Percentiles rank a stretch among this genome's conserved stretches.
phyloP scores from a whole-genome alignment of 2,797 vertebrate genomes.

The Pterois miles region DNA sequence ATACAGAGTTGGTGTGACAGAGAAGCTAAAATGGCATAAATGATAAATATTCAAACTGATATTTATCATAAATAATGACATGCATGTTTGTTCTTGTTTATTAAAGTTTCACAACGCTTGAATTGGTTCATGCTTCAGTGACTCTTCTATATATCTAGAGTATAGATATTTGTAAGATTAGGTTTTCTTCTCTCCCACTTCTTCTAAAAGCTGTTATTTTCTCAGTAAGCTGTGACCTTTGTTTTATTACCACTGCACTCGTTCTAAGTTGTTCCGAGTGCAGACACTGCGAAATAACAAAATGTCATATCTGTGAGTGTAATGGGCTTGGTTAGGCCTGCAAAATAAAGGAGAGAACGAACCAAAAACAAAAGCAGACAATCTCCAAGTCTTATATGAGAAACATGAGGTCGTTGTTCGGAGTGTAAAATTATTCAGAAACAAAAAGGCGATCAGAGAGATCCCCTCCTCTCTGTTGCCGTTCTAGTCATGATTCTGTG shows the following conservation, averaged over 20 bases:
- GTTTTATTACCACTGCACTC: slow-evolving; percentile 13
- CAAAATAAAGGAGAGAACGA: background rate
- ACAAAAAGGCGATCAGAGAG: background rate
- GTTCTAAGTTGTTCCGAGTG: background rate
- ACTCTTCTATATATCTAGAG: background rate
- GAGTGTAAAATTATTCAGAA: background rate
- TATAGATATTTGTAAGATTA: slow-evolving; percentile 1
- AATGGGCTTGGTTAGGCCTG: background rate
- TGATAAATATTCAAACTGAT: background rate
- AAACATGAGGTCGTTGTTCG: background rate
- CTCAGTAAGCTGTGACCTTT: slow-evolving; percentile 39
- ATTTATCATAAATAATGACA: slow-evolving; percentile 4
- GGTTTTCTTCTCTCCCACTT: slow-evolving; percentile 6
- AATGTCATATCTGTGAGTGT: slow-evolving; percentile 20
- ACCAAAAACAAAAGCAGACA: background rate
- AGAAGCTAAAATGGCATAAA: background rate
- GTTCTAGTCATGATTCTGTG: background rate
- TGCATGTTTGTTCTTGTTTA: background rate
- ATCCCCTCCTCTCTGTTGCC: background rate
- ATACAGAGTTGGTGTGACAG: background rate
- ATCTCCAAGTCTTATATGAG: background rate
- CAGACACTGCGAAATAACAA: background rate
- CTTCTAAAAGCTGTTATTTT: slow-evolving; percentile 30
- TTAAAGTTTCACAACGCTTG: slow-evolving; percentile 16
- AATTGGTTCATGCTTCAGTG: background rate